Base-by-base conservation (phyloP, 2,797 vertebrate genomes). In the Triplophysa yarkandensis region DNA sequence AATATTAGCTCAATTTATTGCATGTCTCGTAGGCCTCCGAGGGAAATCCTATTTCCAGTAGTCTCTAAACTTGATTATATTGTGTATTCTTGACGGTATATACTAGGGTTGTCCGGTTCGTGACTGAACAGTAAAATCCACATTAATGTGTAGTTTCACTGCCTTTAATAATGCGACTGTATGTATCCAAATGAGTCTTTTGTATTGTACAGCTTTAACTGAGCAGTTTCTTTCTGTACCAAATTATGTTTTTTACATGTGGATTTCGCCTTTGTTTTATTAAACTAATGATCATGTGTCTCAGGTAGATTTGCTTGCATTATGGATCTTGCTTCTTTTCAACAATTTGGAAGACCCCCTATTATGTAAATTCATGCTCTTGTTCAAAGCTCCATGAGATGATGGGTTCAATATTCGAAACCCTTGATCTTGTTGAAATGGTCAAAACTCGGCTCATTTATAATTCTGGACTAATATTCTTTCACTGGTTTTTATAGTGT, bases 161-260 rank as follows among this genome's bases (percentile, higher is more conserved):
- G 71, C 62, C 62, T 57, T 11, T 9, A 71, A 71, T 70, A 21
- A 30, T 71, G 55, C 46, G 19, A 13, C 23, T 50, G 13, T 63
- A 28, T 68, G 30, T 68, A 41, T 41, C 32, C 13, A 43, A 28
- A 6, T 57, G 36, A 13, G 25, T 69, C 6, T 1, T 57, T 58
- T 52, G 41, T 57, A 32, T 55, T 43, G 14, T 16, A 43, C 3
- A 16, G 48, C 34, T 65, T 55, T 7, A 36, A 11, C 3, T 13
- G 8, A 21, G 11, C 6, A 6, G 7, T 54, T 54, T 54, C 25
- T 64, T 54, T 55, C 52, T 28, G 52, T 55, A 55, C 21, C 52
- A 55, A 16, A 13, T 16, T 25, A 1, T 2, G 13, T 50, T 72
- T 52, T 55, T 64, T 43, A 43, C 30, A 43, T 21, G 8, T 44